Evolutionary conservation across 2,888 invertebrate species (phyloP).

Genomic region (Eumacrocentrus americanus): DNA sequence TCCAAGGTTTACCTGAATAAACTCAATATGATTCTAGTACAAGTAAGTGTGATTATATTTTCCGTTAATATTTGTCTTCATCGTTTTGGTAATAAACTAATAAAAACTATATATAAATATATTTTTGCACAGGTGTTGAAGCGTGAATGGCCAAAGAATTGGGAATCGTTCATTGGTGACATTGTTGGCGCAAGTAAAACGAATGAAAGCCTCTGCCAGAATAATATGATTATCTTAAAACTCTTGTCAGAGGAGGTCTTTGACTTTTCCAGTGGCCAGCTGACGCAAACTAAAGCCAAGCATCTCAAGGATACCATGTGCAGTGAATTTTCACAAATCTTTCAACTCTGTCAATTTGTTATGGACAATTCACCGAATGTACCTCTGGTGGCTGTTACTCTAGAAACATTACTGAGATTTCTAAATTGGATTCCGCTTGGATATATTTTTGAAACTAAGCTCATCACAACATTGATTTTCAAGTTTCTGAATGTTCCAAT

Average conservation of each 20-base stretch:
- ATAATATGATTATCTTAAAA: constrained; percentile 98
- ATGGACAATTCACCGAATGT: constrained; percentile 98
- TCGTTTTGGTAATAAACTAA: constrained; percentile 9
- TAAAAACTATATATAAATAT: constrained; percentile 10
- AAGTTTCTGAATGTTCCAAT: constrained; percentile 98
- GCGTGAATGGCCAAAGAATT: constrained; percentile 99
- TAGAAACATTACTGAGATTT: constrained; percentile 95
- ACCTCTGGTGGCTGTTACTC: constrained; percentile 91
- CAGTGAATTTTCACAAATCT: constrained; percentile 97
- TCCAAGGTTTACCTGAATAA: constrained; percentile 98
- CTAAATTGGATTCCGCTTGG: constrained; percentile 99
- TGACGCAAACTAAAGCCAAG: constrained; percentile 99
- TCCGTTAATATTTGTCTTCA: constrained; percentile 2
- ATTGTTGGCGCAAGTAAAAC: constrained; percentile 99
- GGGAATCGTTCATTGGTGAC: constrained; percentile 98
- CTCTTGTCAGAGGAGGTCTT: constrained; percentile 98
- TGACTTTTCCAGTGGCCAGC: constrained; percentile 96
- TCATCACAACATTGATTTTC: constrained; percentile 90
- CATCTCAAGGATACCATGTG: constrained; percentile 99
- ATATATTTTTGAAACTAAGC: constrained; percentile 98
- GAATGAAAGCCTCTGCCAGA: constrained; percentile 98
- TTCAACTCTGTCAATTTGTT: constrained; percentile 96
- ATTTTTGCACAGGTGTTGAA: constrained; percentile 78
- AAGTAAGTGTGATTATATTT: constrained; percentile 64
- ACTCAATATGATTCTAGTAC: constrained; percentile 98